Evolutionary conservation across 2,113 vertebrate genomes (phyloP).

Genomic region (Menura novaehollandiae): DNA sequence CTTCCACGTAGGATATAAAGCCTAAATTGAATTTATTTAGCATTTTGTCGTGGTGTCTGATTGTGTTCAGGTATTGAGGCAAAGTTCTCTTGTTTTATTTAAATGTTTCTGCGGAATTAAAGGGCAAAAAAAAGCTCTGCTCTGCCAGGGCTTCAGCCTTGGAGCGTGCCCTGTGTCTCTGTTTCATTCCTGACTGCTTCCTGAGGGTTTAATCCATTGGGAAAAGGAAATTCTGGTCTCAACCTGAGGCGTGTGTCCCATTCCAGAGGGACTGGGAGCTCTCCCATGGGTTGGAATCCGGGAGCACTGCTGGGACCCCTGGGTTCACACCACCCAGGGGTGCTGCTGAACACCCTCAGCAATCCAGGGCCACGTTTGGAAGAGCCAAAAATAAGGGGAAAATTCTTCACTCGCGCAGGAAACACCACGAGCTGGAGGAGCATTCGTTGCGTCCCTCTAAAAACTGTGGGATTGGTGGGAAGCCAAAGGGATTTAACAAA

Average conservation of each 20-base stretch:
- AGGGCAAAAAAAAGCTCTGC: background rate
- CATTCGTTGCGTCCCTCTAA: too few relatives aligned
- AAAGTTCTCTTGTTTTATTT: background rate
- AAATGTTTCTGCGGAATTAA: background rate
- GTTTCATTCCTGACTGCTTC: background rate
- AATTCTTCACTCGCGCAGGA: too few relatives aligned
- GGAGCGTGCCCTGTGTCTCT: background rate
- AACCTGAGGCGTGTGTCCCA: background rate
- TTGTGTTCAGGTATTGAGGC: background rate
- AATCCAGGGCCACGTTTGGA: too few relatives aligned
- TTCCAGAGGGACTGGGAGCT: background rate
- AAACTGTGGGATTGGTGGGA: too few relatives aligned
- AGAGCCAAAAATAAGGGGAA: too few relatives aligned
- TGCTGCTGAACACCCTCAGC: too few relatives aligned
- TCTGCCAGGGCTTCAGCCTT: background rate
- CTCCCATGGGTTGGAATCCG: too few relatives aligned
- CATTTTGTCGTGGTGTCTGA: background rate
- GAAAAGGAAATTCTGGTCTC: background rate
- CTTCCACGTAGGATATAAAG: background rate
- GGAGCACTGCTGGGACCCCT: accelerated
- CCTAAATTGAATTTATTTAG: background rate
- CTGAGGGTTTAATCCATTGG: background rate
- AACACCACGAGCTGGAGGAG: too few relatives aligned
- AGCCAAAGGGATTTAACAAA: too few relatives aligned
- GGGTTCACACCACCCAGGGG: accelerated